Evolutionary conservation across 2,888 invertebrate species (phyloP), one percentile per base, ranked within the genome.

Genomic region (Eumerus sabulonum): DNA sequence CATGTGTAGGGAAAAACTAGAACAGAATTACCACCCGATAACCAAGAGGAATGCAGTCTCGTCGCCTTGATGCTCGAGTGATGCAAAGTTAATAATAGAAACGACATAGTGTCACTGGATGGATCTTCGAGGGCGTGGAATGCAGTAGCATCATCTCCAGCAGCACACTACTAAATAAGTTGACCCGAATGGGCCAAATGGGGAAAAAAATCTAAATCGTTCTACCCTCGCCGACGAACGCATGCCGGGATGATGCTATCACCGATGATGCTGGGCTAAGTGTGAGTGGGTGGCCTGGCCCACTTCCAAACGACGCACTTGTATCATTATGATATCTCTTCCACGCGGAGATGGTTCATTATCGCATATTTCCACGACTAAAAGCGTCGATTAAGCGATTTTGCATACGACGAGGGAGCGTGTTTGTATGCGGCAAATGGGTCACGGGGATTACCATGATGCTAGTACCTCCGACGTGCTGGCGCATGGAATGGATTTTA

Each of bases 251-350:
- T 71, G 70, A 62, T 48, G 70, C 42, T 54, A 71, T 53, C 62
- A 45, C n/a, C 57, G 57, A 56, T 72, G 71, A 36, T 45, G 40
- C 5, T 9, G 57, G 76, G 51, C 63, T 66, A 71, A 72, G 35
- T 76, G 51, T n/a, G 48, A 68, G 74, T 79, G 50, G 79, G 77
- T 51, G 63, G 62, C 14, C 11, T 76, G 68, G 36, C 59, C 71
- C 64, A 79, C 59, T 63, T 68, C 27, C 1, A 9, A 66, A 38
- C 45, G 27, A 66, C 38, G 62, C 51, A 63, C 38, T 47, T 62
- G 56, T 62, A 7, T 27, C 27, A 27, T 2, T 7, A 27, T 27
- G 27, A 7, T 27, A 27, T 27, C 27, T 27, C 36, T 36, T 40
- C 27, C 16, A 17, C 42, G 12, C 57, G 59, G 59, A 70, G 48